Evolutionary conservation across 2,113 vertebrate genomes (phyloP), one percentile per base, ranked within the genome.

Genomic region (Scalopus aquaticus): DNA sequence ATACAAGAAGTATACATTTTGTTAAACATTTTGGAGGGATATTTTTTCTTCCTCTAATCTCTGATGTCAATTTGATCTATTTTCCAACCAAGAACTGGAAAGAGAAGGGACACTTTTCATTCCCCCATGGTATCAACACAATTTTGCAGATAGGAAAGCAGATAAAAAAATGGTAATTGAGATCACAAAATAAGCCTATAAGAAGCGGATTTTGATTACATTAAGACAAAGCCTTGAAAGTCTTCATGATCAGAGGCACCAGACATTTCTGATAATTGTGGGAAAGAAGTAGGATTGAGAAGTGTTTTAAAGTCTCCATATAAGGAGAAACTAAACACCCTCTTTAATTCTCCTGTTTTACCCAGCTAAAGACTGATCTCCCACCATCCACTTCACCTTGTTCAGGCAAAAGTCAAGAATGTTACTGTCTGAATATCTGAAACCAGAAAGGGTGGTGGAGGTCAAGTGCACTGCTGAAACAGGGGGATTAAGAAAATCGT

Each of bases 111-210:
- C 7, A 70, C 10, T 39, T 24, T 39, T 12, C 35, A 22, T 22
- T 42, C 16, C 37, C 20, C 9, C 7, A 19, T 19, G 35, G 13
- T 15, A 54, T 60, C 58, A 64, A 46, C 51, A 65, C 49, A 26
- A 56, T 9, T 82, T 90, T 95, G 62, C 62, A 81, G 90, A 60
- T 76, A 90, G 51, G 20, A 82, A 96, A 79, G 51, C n/a, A 60
- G 62, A 22, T 8, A 13, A 37, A 94, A 26, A 90, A 93, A 19
- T 58, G 32, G 44, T 49, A 44, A 51, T 7, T 13, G 62, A 90
- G 7, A 7, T 76, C 62, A 44, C 5, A 79, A n/a, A 93, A 72
- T 30, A 35, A 30, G 6, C 37, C 69, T 58, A 30, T 24, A 69
- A 49, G 26, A 39, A 76, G 44, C 32, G n/a, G 49, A 96, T 26